Evolutionary conservation across 2,888 invertebrate genomes (phyloP).

Genomic region (Drosophila cognata): DNA sequence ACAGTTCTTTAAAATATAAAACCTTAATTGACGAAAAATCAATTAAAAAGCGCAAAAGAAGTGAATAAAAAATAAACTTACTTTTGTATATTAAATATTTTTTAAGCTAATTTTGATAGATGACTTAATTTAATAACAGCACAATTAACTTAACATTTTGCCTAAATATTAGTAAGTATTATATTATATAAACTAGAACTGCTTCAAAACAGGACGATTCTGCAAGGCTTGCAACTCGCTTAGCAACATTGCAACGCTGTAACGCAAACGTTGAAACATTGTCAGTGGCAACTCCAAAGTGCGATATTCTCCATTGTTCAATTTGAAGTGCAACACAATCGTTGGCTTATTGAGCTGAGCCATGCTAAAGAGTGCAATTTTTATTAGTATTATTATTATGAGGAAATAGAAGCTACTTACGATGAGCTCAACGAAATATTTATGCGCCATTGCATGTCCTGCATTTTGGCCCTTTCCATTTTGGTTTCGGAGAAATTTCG

Average conservation of each 20-base stretch:
- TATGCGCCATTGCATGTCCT: slow-evolving; percentile 86
- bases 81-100: neutral
- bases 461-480: slow-evolving; percentile 84
- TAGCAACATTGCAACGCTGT: slow-evolving; percentile 85
- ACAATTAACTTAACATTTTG: neutral
- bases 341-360: slow-evolving; percentile 84
- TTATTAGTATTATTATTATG: neutral
- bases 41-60: slow-evolving; percentile 43
- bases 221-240: slow-evolving; percentile 86
- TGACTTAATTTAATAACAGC: slow-evolving; percentile 6
- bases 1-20: neutral
- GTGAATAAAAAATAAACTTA: slow-evolving; percentile 19
- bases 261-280: slow-evolving; percentile 86
- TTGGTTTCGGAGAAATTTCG: slow-evolving; percentile 84
- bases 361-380: slow-evolving; percentile 57
- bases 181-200: slow-evolving; percentile 60
- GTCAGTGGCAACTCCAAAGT: slow-evolving; percentile 86
- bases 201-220: slow-evolving; percentile 85
- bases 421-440: slow-evolving; percentile 86
- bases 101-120: neutral
- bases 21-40: slow-evolving; percentile 18
- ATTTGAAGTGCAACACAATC: slow-evolving; percentile 86
- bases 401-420: slow-evolving; percentile 72
- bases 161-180: neutral
- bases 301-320: slow-evolving; percentile 85